phyloP scores from a whole-genome alignment of 2,888 invertebrate species.

The Hydropsyche betteni region DNA sequence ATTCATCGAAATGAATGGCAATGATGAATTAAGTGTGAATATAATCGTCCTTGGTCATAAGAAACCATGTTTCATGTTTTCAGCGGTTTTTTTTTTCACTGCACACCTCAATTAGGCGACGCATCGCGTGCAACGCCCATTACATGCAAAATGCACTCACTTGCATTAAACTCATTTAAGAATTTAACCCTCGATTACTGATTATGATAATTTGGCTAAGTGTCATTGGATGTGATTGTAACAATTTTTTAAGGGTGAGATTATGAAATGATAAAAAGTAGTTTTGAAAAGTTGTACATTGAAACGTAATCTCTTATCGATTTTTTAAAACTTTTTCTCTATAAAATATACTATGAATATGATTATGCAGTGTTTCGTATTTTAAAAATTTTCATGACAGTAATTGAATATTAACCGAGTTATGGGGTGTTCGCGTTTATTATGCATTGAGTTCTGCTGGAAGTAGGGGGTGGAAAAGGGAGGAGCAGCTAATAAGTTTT shows the following conservation, averaged over 20 bases:
- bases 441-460: slow-evolving; percentile 49
- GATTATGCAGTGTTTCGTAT: neutral
- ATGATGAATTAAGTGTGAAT: too few species aligned
- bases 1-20: too few species aligned
- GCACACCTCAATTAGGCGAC: slow-evolving; percentile 38
- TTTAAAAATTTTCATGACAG: slow-evolving; percentile 2
- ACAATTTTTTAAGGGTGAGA: too few species aligned
- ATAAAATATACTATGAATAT: too few species aligned
- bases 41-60: slow-evolving; percentile 21
- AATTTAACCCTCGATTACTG: too few species aligned
- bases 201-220: too few species aligned
- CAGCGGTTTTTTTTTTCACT: slow-evolving; percentile 38
- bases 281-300: too few species aligned
- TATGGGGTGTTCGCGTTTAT: slow-evolving; percentile 45
- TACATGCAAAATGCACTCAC: too few species aligned
- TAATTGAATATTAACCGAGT: slow-evolving; percentile 42
- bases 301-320: too few species aligned
- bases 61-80: slow-evolving; percentile 39
- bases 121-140: slow-evolving; percentile 41
- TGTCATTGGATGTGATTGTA: too few species aligned
- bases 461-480: slow-evolving; percentile 30
- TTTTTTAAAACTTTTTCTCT: too few species aligned
- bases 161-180: too few species aligned
- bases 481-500: slow-evolving; percentile 51
- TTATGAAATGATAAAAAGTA: neutral